A percentile compares a stretch with the other conserved stretches of the same genome.
Evolutionary conservation across 2,113 vertebrate species (phyloP).

Genomic region (Boleophthalmus pectinirostris): DNA sequence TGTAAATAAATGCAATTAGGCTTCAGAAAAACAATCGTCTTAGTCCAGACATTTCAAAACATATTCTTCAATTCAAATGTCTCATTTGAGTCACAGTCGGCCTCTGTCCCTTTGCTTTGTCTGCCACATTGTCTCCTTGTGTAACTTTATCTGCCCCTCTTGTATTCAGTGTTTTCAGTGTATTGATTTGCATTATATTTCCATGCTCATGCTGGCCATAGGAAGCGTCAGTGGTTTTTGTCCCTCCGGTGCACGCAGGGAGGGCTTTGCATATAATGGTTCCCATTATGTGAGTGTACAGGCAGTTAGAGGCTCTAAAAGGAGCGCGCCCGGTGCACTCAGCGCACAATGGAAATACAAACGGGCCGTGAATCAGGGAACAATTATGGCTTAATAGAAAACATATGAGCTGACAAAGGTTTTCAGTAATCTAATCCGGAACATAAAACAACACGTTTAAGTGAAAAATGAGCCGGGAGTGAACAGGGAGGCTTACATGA

Average conservation of each 20-base stretch:
- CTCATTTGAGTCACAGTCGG: neutral
- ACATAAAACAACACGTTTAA: conserved; percentile 5
- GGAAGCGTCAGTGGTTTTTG: conserved; percentile 29
- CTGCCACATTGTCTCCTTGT: conserved; percentile 7
- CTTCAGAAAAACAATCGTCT: neutral
- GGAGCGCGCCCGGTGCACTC: neutral
- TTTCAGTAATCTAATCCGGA: conserved; percentile 17
- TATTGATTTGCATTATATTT: conserved; percentile 66
- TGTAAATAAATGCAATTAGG: too few relatives aligned
- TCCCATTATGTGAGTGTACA: conserved; percentile 22
- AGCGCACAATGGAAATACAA: conserved; percentile 33
- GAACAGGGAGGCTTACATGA: neutral
- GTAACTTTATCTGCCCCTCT: conserved; percentile 25
- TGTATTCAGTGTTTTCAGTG: conserved; percentile 15
- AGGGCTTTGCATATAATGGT: conserved; percentile 44
- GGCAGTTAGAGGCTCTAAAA: conserved; percentile 22
- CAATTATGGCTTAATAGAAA: conserved; percentile 24
- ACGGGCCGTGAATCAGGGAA: conserved; percentile 34
- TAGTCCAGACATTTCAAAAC: neutral
- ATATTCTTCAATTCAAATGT: neutral
- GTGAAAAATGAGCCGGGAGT: conserved; percentile 2
- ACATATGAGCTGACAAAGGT: conserved; percentile 19
- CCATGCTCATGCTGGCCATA: conserved; percentile 32
- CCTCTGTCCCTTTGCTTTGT: neutral
- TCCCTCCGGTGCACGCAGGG: conserved; percentile 1